Evolutionary conservation across 2,113 vertebrate species (phyloP).

Genomic region (Rhegmatorhina hoffmannsi): DNA sequence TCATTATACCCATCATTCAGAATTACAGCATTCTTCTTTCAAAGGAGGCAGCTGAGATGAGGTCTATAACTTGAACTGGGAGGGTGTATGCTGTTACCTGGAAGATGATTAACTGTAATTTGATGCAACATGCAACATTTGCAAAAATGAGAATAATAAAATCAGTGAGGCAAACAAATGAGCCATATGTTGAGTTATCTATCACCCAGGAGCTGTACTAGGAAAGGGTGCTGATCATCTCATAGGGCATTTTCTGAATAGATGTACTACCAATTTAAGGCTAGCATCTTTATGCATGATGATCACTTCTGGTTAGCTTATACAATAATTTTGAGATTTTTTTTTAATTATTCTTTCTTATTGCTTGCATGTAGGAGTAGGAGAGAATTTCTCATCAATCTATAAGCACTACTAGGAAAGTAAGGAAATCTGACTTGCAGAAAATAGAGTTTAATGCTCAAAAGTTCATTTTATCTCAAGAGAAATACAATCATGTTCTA

Average conservation of each 20-base stretch:
- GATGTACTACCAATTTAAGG: not conserved
- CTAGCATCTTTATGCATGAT: not conserved
- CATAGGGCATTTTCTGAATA: not conserved
- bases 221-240: not conserved
- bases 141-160: constrained; percentile 45
- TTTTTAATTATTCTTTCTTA: not conserved
- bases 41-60: not conserved
- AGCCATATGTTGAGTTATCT: constrained; percentile 27
- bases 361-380: not conserved
- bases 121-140: not conserved
- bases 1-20: not conserved
- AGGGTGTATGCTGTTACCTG: not conserved
- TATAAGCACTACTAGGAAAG: not conserved
- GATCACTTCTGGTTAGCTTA: not conserved
- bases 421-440: not conserved
- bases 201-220: not conserved
- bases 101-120: constrained; percentile 19
- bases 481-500: not conserved
- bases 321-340: not conserved
- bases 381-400: not conserved
- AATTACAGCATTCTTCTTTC: constrained; percentile 9
- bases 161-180: constrained; percentile 31
- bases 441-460: not conserved
- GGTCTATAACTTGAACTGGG: not conserved
- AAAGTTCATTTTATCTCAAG: not conserved